A percentile compares a stretch with the other conserved stretches of the same genome.
Evolutionary conservation across 2,797 vertebrate genomes (phyloP).

Genomic region (Nyctibius grandis): DNA sequence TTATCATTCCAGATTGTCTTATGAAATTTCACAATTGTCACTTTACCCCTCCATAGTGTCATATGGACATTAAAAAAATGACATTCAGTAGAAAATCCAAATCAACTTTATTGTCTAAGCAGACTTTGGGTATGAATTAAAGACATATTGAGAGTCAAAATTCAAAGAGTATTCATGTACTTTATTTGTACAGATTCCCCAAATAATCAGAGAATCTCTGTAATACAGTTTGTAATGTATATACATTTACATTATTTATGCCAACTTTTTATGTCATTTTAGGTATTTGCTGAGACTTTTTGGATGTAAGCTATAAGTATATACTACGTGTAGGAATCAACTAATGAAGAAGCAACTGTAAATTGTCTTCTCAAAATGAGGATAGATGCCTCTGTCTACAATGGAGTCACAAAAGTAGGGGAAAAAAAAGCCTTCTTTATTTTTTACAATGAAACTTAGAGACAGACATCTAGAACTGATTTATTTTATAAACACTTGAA

Average conservation of each 20-base stretch:
- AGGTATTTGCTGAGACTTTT: not conserved
- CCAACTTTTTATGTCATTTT: not conserved
- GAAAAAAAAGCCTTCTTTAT: not conserved
- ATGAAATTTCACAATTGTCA: not conserved
- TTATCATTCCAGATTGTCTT: not conserved
- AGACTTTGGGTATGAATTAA: not conserved
- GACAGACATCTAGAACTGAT: not conserved
- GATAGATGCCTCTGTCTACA: not conserved
- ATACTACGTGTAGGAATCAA: not conserved
- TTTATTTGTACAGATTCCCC: not conserved
- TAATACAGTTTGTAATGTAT: not conserved
- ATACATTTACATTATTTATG: not conserved
- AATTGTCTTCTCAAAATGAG: not conserved
- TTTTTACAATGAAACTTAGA: not conserved
- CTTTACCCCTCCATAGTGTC: not conserved
- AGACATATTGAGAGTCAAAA: not conserved
- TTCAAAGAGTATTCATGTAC: not conserved
- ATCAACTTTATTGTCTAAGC: not conserved
- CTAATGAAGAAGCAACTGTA: not conserved
- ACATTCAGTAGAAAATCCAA: not conserved
- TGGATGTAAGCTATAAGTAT: not conserved
- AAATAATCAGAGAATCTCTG: not conserved
- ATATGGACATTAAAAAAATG: not conserved
- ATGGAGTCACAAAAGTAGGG: not conserved
- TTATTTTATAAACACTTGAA: not conserved